phyloP scores from a whole-genome alignment of 2,113 vertebrate species.

The Neoarius graeffei region DNA sequence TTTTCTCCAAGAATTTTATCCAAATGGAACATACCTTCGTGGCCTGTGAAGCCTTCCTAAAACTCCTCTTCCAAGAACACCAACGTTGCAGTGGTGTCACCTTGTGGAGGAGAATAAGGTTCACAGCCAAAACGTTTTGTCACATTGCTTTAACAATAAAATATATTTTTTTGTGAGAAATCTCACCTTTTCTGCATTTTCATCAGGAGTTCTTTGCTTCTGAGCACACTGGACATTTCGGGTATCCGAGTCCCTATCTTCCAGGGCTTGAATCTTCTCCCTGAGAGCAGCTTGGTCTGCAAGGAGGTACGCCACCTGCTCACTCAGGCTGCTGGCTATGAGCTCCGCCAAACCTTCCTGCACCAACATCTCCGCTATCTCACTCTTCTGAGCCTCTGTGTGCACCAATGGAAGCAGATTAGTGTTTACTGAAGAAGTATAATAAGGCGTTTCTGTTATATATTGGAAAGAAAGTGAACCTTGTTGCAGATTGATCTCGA shows the following conservation, averaged over 20 bases:
- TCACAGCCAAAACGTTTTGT: background rate
- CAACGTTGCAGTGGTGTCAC: background rate
- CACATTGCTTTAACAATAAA: background rate
- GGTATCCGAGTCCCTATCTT: background rate
- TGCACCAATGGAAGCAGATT: background rate
- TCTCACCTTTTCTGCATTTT: background rate
- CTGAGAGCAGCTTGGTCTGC: background rate
- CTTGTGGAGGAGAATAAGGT: background rate
- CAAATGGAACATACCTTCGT: background rate
- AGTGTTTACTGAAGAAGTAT: background rate
- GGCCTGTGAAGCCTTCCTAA: background rate
- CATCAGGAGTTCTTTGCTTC: background rate
- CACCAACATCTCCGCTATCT: background rate
- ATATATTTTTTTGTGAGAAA: background rate
- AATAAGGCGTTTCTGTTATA: background rate
- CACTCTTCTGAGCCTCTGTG: background rate
- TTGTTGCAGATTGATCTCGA: background rate
- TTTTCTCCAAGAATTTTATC: background rate
- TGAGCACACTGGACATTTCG: background rate
- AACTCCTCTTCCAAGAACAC: background rate
- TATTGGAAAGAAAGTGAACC: background rate
- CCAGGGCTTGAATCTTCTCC: background rate
- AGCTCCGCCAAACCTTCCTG: background rate
- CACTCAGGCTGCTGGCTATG: background rate
- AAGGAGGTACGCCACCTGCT: background rate